phyloP scores from a whole-genome alignment of 1,140 invertebrate genomes.

The Pinna nobilis region DNA sequence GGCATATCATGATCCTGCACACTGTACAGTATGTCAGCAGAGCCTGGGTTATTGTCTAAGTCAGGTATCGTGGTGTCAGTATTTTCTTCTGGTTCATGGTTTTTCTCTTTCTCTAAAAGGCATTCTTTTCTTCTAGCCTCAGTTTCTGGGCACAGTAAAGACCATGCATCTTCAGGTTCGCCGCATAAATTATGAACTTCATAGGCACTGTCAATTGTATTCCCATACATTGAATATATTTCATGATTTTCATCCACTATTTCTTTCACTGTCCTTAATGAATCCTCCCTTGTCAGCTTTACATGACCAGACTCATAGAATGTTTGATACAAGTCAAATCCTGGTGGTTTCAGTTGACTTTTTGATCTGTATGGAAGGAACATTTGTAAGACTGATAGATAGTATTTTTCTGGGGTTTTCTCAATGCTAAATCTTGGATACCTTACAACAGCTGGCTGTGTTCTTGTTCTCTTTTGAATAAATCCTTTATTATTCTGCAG shows the following conservation, averaged over 20 bases:
- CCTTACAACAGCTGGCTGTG: neutral
- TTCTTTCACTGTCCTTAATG: neutral
- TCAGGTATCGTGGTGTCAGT: neutral
- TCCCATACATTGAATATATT: constrained; percentile 12
- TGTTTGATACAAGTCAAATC: constrained; percentile 17
- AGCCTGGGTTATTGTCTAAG: neutral
- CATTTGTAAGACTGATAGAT: neutral
- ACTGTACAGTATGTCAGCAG: neutral
- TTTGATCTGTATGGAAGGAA: constrained; percentile 30
- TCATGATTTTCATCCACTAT: constrained; percentile 14
- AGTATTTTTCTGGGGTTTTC: neutral
- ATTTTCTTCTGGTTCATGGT: neutral
- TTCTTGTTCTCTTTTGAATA: constrained; percentile 26
- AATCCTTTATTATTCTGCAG: constrained; percentile 35
- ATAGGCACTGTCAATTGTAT: constrained; percentile 4
- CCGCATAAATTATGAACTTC: constrained; percentile 9
- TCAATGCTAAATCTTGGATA: constrained; percentile 13
- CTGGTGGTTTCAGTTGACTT: constrained; percentile 31
- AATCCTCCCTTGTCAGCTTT: neutral
- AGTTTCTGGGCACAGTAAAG: constrained; percentile 21
- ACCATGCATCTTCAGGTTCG: constrained; percentile 28
- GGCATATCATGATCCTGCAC: neutral
- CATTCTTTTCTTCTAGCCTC: constrained; percentile 16
- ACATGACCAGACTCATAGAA: constrained; percentile 36
- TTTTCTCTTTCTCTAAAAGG: neutral